Conservation (phyloP, 92 coral and sea anemone species). For the Porites lobata region DNA sequence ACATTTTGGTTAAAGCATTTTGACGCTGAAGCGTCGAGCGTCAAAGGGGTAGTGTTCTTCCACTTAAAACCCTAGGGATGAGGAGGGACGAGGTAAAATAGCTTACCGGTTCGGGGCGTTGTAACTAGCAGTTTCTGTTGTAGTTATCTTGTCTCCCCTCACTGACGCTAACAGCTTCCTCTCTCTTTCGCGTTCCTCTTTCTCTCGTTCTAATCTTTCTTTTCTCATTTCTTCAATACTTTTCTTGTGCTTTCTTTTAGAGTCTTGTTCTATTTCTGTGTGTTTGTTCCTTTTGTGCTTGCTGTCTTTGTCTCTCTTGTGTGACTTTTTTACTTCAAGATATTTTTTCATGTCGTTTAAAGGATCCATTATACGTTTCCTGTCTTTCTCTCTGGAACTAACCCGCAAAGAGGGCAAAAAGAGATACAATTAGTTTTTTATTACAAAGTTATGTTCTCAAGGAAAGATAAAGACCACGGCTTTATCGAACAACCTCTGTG, state of each 20-base stretch:
- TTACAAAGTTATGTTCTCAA: not conserved
- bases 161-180: slow-evolving; percentile 68
- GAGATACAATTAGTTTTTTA: not conserved
- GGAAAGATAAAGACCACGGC: not conserved
- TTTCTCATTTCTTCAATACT: slow-evolving; percentile 90
- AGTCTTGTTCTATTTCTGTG: slow-evolving; percentile 53
- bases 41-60: not conserved
- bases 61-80: not conserved
- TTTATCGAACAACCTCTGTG: too few relatives aligned
- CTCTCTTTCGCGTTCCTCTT: slow-evolving; percentile 85
- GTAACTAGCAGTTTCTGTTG: not conserved
- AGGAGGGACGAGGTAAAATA: not conserved
- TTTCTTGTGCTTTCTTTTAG: slow-evolving; percentile 68
- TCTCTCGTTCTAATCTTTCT: slow-evolving; percentile 90
- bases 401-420: not conserved
- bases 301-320: slow-evolving; percentile 39
- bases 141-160: slow-evolving; percentile 50
- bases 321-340: slow-evolving; percentile 68
- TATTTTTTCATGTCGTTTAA: slow-evolving; percentile 78
- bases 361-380: slow-evolving; percentile 86
- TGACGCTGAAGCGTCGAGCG: too few relatives aligned
- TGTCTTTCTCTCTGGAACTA: slow-evolving; percentile 75
- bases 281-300: slow-evolving; percentile 49
- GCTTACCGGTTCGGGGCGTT: not conserved
- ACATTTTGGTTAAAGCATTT: too few relatives aligned